Percentiles rank a stretch among this genome's conserved stretches.
Conservation (phyloP, 2,888 invertebrate species). For the Dioctria linearis region DNA sequence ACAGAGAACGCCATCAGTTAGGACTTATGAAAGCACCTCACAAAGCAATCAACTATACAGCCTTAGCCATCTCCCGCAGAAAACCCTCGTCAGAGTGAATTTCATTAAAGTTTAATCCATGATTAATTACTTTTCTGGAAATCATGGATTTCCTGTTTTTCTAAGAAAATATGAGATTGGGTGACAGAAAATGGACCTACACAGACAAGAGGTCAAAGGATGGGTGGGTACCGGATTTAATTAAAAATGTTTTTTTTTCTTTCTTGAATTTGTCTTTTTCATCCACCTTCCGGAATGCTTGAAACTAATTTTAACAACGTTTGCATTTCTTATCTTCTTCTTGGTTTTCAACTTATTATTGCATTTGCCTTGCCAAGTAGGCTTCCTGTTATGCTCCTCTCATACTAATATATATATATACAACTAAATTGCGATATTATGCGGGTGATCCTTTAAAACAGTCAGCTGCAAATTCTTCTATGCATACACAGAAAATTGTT, state of each 20-base stretch:
- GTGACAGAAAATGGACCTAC: neutral
- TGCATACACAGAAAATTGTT: neutral
- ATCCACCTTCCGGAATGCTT: neutral
- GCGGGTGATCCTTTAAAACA: too few species aligned
- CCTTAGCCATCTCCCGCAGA: neutral
- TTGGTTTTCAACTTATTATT: neutral
- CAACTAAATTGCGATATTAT: too few species aligned
- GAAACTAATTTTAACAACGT: neutral
- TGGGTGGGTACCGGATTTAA: neutral
- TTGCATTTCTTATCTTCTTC: slow-evolving; percentile 1
- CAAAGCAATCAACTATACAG: neutral
- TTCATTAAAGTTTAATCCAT: slow-evolving; percentile 43
- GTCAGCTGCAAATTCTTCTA: too few species aligned
- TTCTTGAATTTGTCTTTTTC: slow-evolving; percentile 3
- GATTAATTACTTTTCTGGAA: slow-evolving; percentile 44
- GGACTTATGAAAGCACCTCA: neutral
- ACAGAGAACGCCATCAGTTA: neutral
- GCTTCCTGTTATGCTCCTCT: neutral
- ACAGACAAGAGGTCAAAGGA: neutral
- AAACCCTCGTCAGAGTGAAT: slow-evolving; percentile 2
- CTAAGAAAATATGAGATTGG: slow-evolving; percentile 15
- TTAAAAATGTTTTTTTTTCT: neutral
- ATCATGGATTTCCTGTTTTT: slow-evolving; percentile 25
- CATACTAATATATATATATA: too few species aligned
- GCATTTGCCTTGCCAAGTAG: neutral